Conservation (phyloP, 2,797 vertebrate species). For the Orestias chungarensis region DNA sequence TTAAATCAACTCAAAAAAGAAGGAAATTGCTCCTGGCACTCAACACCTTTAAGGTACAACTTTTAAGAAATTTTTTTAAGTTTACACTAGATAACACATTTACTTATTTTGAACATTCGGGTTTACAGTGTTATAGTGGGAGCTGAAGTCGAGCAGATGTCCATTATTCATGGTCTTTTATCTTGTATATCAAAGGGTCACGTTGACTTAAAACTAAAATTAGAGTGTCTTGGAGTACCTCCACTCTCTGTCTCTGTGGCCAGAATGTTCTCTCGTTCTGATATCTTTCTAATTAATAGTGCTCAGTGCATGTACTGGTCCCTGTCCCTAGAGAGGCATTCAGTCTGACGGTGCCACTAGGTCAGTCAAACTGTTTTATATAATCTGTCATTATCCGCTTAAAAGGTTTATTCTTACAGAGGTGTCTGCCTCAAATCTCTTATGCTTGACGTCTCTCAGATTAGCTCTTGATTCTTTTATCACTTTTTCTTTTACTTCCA, state of each 20-base stretch:
- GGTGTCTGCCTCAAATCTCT: not conserved
- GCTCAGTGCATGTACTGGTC: not conserved
- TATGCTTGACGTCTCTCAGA: not conserved
- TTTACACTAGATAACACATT: no score
- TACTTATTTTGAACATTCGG: no score
- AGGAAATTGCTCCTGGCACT: no score
- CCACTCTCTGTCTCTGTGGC: not conserved
- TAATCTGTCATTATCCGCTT: not conserved
- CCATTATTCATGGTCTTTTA: not conserved
- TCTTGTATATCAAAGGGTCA: conserved; percentile 1
- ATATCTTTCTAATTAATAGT: not conserved
- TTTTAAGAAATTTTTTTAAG: no score
- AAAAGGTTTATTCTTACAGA: not conserved
- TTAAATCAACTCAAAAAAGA: no score
- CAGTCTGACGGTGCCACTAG: not conserved
- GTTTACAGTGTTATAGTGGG: not conserved
- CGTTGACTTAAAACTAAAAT: not conserved
- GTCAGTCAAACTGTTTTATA: not conserved
- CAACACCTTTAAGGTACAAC: no score
- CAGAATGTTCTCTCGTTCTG: not conserved
- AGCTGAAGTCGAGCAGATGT: not conserved
- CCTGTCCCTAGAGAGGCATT: not conserved
- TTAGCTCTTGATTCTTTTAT: not conserved
- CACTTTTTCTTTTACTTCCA: not conserved
- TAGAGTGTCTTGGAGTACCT: not conserved